Base-by-base conservation (phyloP, 2,113 vertebrate genomes). In the Mohoua ochrocephala region DNA sequence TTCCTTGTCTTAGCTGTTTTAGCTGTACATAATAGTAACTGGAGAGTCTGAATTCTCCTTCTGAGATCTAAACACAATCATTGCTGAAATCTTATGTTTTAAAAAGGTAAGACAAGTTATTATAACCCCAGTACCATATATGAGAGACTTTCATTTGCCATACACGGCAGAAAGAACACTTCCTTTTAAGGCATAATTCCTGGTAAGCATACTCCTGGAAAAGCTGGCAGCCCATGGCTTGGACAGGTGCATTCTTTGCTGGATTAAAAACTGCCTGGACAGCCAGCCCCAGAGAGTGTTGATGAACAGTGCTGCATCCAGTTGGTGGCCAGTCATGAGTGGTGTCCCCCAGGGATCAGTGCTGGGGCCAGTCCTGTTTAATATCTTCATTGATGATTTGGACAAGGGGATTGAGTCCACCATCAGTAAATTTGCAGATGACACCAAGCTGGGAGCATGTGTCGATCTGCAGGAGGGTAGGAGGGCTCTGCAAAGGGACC, bases 141-240 rank as follows among this genome's bases (percentile, higher is more conserved):
- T 7, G 24, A 74, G 60, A 70, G 44, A 15, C 19, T 26, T 77
- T 45, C 14, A n/a, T 78, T 85, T 91, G 67, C 44, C 44, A 42
- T 18, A 31, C 16, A 44, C 31, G 44, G 41, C 81, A 82, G 70
- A 54, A 79, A 70, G 35, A 94, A 64, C 7, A 0, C 8, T 63
- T 74, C 87, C 64, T 95, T 96, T 89, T 87, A 84, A 93, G 78
- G 81, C 22, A 61, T 78, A 74, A 87, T 61, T 77, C 54, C 75
- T n/a, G 15, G 24, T 42, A n/a, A 52, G 47, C 22, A n/a, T 1
- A 22, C 14, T 42, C 30, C 59, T 52, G 37, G 57, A 42, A 78
- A 63, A 78, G 5, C 45, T 78, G 17, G 7, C 22, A 78, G 57
- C 23, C 59, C 13, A 52, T 0, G 0, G 23, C 22, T 12, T 27